Evolutionary conservation across 2,113 vertebrate species (phyloP).

Genomic region (Xyliphius kryptos): DNA sequence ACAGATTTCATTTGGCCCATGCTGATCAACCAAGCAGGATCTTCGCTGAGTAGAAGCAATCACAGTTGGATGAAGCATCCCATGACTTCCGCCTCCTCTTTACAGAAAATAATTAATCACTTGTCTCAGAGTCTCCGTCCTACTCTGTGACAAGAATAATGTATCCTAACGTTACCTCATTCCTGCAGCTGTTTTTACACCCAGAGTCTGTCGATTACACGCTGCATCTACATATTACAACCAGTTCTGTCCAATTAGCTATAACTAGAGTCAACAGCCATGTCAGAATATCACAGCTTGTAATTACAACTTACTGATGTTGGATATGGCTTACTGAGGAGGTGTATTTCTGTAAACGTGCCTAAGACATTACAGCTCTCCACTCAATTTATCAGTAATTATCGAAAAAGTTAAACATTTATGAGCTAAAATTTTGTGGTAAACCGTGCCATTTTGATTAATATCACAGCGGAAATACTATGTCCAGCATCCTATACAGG

Average conservation of each 20-base stretch:
- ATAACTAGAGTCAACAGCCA: no score
- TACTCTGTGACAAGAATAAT: conserved; percentile 13
- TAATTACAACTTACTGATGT: no score
- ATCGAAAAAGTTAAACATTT: no score
- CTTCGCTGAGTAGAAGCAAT: conserved; percentile 51
- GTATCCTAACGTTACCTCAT: conserved; percentile 8
- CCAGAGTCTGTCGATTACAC: conserved; percentile 13
- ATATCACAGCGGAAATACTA: no score
- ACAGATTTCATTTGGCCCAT: conserved; percentile 44
- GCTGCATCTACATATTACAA: background rate
- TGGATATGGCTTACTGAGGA: no score
- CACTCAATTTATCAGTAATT: no score
- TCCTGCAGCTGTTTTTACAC: conserved; percentile 7
- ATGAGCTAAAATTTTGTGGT: no score
- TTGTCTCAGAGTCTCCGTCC: conserved; percentile 1
- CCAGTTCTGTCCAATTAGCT: conserved; percentile 38
- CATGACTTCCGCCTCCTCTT: conserved; percentile 34
- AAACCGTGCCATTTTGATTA: no score
- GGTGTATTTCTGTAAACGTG: no score
- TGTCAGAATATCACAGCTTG: no score
- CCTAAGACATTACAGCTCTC: no score
- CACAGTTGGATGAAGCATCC: conserved; percentile 48
- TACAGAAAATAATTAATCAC: conserved; percentile 59
- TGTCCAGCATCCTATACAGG: no score
- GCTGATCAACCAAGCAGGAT: conserved; percentile 43